Conservation (phyloP, 2,888 invertebrate species). For the Mimumesa dahlbomi region DNA sequence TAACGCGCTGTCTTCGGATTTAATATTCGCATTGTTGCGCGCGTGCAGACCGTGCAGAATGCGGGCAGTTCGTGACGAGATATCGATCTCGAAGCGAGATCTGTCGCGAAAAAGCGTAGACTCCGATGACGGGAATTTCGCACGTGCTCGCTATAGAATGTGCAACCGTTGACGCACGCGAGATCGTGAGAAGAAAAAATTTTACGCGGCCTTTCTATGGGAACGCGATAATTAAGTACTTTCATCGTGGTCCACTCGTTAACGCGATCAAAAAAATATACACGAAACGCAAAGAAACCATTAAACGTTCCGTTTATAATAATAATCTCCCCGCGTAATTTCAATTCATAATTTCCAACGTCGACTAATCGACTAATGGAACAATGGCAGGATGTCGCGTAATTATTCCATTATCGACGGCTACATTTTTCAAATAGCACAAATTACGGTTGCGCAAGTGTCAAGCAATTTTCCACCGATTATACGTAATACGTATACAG, state of each 20-base stretch:
- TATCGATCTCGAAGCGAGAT: slow-evolving; percentile 50
- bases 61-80: slow-evolving; percentile 52
- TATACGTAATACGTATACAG: too few species aligned
- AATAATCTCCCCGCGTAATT: too few species aligned
- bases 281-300: not conserved
- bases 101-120: slow-evolving; percentile 39
- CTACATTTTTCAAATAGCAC: too few species aligned
- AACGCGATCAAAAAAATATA: not conserved
- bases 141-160: slow-evolving; percentile 40
- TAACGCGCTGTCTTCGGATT: slow-evolving; percentile 51
- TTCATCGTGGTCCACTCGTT: slow-evolving; percentile 20
- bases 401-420: too few species aligned
- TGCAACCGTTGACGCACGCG: slow-evolving; percentile 39
- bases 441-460: too few species aligned
- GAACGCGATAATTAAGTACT: slow-evolving; percentile 35
- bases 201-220: slow-evolving; percentile 16
- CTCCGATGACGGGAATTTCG: slow-evolving; percentile 32
- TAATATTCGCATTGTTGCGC: slow-evolving; percentile 51
- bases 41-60: slow-evolving; percentile 24
- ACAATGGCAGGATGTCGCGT: too few species aligned
- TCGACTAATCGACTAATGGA: not conserved
- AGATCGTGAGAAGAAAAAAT: slow-evolving; percentile 42
- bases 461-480: too few species aligned
- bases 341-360: not conserved
- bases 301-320: not conserved